These are phyloP conservation scores for Misgurnus mizolepis DNA, from an alignment of 2,113 vertebrate species.

Conservation along the genomic window DNA sequence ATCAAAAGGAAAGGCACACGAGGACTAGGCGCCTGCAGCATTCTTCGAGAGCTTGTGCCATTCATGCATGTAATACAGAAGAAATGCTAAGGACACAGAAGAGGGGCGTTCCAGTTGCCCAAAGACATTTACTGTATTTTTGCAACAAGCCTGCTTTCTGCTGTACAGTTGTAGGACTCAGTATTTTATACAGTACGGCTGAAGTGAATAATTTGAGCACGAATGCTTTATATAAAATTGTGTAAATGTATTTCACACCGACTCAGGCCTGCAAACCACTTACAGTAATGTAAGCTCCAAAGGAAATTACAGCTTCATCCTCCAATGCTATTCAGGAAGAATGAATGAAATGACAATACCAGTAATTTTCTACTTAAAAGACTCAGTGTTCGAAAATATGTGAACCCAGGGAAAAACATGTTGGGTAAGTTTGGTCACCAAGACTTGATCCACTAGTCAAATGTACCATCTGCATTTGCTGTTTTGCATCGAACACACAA, in stretches of 20 bases:
- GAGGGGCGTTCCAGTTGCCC: conserved; percentile 4
- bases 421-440: too few relatives aligned
- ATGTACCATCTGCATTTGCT: neutral
- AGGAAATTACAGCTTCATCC: neutral
- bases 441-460: neutral
- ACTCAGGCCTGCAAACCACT: conserved; percentile 7
- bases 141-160: conserved; percentile 9
- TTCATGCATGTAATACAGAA: conserved; percentile 41
- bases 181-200: conserved; percentile 1
- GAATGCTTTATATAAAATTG: neutral
- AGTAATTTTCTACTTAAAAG: neutral
- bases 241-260: neutral
- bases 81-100: neutral
- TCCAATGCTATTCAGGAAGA: neutral
- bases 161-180: conserved; percentile 13
- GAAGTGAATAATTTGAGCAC: neutral
- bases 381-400: neutral
- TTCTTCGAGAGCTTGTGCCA: neutral
- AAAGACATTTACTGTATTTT: neutral
- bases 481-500: neutral
- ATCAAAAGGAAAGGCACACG: conserved; percentile 72
- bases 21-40: conserved; percentile 63
- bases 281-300: conserved; percentile 4
- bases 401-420: neutral
- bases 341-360: conserved; percentile 5